These are phyloP conservation scores for Geophilus truncorum DNA, from an alignment of 2,888 invertebrate genomes.

Conservation along the genomic window DNA sequence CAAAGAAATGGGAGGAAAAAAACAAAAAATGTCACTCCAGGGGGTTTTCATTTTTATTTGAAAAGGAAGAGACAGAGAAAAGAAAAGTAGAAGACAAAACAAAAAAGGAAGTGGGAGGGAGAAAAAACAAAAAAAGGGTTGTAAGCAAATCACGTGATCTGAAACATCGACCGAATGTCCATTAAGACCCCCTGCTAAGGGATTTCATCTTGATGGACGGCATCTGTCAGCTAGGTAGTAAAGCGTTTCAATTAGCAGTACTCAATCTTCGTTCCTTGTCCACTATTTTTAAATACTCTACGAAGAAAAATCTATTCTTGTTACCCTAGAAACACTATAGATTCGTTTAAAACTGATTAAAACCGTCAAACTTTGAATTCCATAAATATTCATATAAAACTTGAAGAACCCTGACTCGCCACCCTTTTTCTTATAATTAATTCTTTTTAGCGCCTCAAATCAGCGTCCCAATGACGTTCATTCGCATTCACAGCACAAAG, in stretches of 20 bases:
- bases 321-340: background rate
- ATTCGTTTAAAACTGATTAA: background rate
- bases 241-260: constrained; percentile 9
- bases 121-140: background rate
- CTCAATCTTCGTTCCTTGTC: constrained; percentile 22
- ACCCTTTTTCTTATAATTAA: background rate
- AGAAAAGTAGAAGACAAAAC: background rate
- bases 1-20: background rate
- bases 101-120: background rate
- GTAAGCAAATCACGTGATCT: constrained; percentile 1
- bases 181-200: background rate
- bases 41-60: constrained; percentile 1
- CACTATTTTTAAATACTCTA: background rate
- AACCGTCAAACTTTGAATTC: background rate
- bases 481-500: background rate
- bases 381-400: too few species aligned
- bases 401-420: background rate
- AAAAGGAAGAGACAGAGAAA: background rate
- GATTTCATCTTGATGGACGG: constrained; percentile 16
- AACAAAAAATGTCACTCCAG: constrained; percentile 10
- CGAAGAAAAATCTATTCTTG: background rate
- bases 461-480: constrained; percentile 2
- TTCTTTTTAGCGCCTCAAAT: background rate
- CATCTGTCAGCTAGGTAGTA: constrained; percentile 1
- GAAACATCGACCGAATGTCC: background rate